Base-by-base conservation (phyloP, 2,888 invertebrate genomes). In the Limulus polyphemus region DNA sequence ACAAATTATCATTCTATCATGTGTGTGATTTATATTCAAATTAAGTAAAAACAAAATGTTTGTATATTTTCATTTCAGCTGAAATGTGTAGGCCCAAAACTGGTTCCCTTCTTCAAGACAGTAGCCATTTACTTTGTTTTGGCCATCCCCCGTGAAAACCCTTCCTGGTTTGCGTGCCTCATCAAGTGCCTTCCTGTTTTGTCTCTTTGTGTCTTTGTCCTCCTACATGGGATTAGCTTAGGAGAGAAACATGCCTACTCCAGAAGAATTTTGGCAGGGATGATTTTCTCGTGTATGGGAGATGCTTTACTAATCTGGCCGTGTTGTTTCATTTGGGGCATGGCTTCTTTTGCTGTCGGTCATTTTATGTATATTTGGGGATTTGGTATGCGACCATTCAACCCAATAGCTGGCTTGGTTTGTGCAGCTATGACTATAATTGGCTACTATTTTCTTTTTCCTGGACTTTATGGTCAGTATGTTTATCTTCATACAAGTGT, bases 181-280 rank as follows among this genome's bases (percentile, higher is more conserved):
- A 80, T 89, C 73, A 94, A 94, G 81, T 90, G 90, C 77, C 82
- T 90, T 71, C 94, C 94, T 59, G 84, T 93, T 70, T 77, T 90
- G 69, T 86, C 88, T 68, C 82, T 94, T 67, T 83, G 88, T 75
- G 76, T 87, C 55, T 88, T 88, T 74, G 86, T 90, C 56, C 74
- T 87, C 58, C 79, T 86, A 50, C 86, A 88, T 74, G 85, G 85
- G 62, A 83, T 84, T 78, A 81, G 81, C 73, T 77, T 84, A 17
- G 81, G 81, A 48, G 81, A 84, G 70, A 82, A 83, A 82, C 83
- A 84, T 71, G 78, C 82, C 65, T 88, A 86, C 78, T 85, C 88
- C 46, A 81, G 86, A 62, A 79, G 83, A 69, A 85, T 93, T 72
- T 76, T 88, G 57, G 75, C 79, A 17, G 94, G 91, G 2, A 80